phyloP scores from a whole-genome alignment of 2,888 invertebrate genomes.

The Eugnorisma glareosa region DNA sequence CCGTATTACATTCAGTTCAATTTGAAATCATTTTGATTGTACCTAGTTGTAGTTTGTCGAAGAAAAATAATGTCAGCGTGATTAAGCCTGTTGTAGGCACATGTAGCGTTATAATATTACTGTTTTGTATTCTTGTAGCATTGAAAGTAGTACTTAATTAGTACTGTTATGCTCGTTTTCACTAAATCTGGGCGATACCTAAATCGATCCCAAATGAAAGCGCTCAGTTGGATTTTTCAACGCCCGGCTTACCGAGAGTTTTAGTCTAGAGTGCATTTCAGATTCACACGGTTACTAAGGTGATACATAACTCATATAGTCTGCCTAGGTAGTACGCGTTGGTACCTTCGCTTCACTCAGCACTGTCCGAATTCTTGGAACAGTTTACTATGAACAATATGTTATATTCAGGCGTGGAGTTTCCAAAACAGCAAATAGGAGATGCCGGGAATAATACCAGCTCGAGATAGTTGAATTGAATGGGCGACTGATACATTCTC shows the following conservation, averaged over 20 bases:
- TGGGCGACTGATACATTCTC: not conserved
- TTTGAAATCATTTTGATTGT: too few relatives aligned
- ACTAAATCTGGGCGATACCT: not conserved
- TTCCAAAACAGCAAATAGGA: not conserved
- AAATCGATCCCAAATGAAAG: not conserved
- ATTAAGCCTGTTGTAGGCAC: not conserved
- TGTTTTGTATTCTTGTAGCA: not conserved
- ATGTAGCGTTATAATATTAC: not conserved
- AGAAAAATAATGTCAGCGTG: not conserved
- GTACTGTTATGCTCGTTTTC: not conserved
- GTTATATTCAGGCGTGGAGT: not conserved
- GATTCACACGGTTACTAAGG: not conserved
- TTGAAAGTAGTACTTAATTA: not conserved
- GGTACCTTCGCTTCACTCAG: not conserved
- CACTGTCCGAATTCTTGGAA: not conserved
- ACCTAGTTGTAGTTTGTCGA: too few relatives aligned
- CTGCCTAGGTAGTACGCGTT: not conserved
- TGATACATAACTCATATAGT: not conserved
- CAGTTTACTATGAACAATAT: not conserved
- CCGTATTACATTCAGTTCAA: too few relatives aligned
- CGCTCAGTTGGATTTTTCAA: not conserved
- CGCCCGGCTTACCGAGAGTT: not conserved
- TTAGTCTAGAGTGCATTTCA: not conserved
- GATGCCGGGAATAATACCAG: not conserved
- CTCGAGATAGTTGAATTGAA: not conserved